Evolutionary conservation across 2,113 vertebrate species (phyloP), one percentile per base, ranked within the genome.

Genomic region (Pteronura brasiliensis): DNA sequence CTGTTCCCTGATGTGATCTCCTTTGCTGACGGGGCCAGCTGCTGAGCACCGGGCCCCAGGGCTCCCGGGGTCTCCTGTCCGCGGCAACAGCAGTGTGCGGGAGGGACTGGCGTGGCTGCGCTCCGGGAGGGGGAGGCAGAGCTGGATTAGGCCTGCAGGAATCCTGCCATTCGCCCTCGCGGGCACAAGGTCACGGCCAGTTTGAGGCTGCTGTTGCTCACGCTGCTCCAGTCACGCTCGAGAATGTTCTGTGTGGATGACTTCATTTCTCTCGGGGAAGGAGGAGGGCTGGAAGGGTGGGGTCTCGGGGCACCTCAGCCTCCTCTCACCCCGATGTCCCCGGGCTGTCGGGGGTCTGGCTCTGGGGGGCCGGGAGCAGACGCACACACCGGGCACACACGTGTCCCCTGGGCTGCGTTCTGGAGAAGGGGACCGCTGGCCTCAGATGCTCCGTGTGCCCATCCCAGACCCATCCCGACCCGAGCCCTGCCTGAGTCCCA

Each of bases 401-500:
- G 10, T 27, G 55, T 15, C 49, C 31, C 27, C 3, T 15, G 15
- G 7, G 14, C 57, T 21, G 27, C 27, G 2, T 44, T 27, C 39
- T 44, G 39, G 57, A 6, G 57, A 44, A 42, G 55, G 36, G 10
- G 15, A 6, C 10, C 5, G 36, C 27, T 14, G 36, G 25, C 77
- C 57, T 17, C 57, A 1, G 9, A 61, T 2, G 2, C 36, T 39
- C 55, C 1, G 9, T 3, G 36, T 3, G 7, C 36, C 31, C 36
- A 0, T 15, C 80, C 15, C 25, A 9, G 55, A 29, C 36, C n/a
- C 13, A 6, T n/a, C 80, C 12, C 1, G 1, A 12, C 61, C 25
- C 61, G 27, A 63, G 61, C 25, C 61, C 25, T 12, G 61, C 61
- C 61, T 0, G 21, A 27, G 31, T 12, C 52, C 31, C 20, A 12